A percentile compares a stretch with the other conserved stretches of the same genome.
Conservation (phyloP, 2,888 invertebrate genomes). For the Latrodectus elegans region DNA sequence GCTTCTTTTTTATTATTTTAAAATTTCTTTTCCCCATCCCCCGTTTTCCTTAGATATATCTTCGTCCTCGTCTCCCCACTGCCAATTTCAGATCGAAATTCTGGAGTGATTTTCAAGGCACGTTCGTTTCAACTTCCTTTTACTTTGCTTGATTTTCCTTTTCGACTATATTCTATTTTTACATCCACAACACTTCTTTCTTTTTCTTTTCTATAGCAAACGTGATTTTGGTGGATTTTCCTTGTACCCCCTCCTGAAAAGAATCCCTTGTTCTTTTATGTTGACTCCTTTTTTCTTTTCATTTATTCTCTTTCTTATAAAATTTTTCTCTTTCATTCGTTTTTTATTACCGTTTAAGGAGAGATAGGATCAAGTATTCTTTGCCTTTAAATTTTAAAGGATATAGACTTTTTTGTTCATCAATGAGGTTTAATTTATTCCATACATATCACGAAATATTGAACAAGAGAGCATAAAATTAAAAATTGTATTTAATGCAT, state of each 20-base stretch:
- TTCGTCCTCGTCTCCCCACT: background rate
- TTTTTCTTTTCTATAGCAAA: background rate
- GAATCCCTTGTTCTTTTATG: background rate
- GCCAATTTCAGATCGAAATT: constrained; percentile 1
- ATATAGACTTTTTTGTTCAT: no score
- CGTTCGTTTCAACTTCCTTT: constrained; percentile 51
- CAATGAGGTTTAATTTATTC: no score
- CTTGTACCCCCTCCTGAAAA: constrained; percentile 3
- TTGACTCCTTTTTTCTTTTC: background rate
- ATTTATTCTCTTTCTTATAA: background rate
- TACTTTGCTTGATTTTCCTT: constrained; percentile 21
- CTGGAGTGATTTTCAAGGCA: constrained; percentile 27
- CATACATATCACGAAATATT: no score
- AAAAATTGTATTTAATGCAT: no score
- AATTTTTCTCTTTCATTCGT: background rate
- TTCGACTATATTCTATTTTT: constrained; percentile 9
- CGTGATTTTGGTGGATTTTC: constrained; percentile 45
- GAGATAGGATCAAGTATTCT: background rate
- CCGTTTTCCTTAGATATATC: constrained; percentile 5
- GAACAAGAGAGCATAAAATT: no score
- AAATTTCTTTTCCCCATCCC: background rate
- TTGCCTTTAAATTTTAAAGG: no score
- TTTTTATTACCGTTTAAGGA: background rate
- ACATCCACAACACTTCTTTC: constrained; percentile 9
- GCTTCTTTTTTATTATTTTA: background rate